Base-by-base conservation (phyloP, 2,113 vertebrate species). In the Pedionomus torquatus region DNA sequence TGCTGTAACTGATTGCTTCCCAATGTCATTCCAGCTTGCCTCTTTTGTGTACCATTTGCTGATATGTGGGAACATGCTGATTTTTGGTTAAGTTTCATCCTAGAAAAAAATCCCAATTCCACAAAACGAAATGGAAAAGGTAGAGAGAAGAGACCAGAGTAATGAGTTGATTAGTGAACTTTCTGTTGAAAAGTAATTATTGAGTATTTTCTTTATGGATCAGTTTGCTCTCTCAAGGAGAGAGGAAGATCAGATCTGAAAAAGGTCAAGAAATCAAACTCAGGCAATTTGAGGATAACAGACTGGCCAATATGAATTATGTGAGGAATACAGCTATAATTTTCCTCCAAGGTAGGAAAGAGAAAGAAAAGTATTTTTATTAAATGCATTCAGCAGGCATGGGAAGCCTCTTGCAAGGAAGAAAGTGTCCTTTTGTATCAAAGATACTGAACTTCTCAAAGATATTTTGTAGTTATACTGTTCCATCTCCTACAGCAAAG, bases 381-480 rank as follows among this genome's bases (percentile, higher is more conserved):
- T 81, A 65, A 93, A 82, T 90, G 21, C 54, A 65, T 87, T 72
- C 57, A 65, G 39, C 20, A 33, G 57, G 79, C 6, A 51, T 69
- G 64, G 35, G 52, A 69, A 91, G 81, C 71, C 18, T 83, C 41
- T 74, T 86, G 83, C 48, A 69, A 93, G 64, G 68, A 95, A 85
- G 77, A 87, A 89, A 94, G 81, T 60, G 52, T 93, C 82, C 84
- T 94, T 88, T 84, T 54, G 52, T 54, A 54, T 15, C 28, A 30
- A 54, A 30, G 26, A 26, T 54, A 54, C 51, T 26, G 17, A 30
- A 54, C 10, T 30, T 54, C 28, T 9, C 39, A 54, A 80, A 68
- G 41, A 76, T 44, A 48, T 75, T 48, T 91, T 77, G 63, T 93
- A 93, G 93, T 87, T 95, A 97, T 79, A 96, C 86, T 48, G 81